Evolutionary conservation across 2,888 invertebrate genomes (phyloP), one percentile per base, ranked within the genome.

Genomic region (Amiota mariae): DNA sequence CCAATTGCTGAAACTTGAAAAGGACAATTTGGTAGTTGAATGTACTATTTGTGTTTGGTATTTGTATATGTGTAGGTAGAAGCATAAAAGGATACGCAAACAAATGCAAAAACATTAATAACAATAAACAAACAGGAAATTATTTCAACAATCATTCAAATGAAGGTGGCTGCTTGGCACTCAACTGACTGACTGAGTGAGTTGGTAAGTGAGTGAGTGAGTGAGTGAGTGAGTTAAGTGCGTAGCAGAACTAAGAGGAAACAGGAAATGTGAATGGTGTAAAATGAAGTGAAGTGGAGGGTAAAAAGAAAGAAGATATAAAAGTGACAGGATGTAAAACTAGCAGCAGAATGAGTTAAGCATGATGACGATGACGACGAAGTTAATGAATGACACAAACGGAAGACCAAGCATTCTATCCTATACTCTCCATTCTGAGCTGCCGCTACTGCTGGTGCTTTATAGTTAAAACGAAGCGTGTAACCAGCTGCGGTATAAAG

Each of bases 91-190:
- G 9, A 54, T 54, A 54, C 13, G n/a, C 13, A 54, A 54, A 54
- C 15, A 54, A 54, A 54, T 54, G 54, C 54, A 54, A 15, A 54
- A 54, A 54, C 12, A 54, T 54, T 54, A 54, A 54, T 54, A 54
- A 54, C n/a, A 54, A 54, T 54, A 36, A 36, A 10, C 54, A 54
- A 15, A 54, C 15, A 54, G 36, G 36, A 36, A 54, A 54, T 15
- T 54, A 54, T 54, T 54, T 54, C 54, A 54, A 54, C 54, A 54
- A 54, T 54, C 54, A n/a, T 54, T 54, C 54, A 54, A 54, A 6
- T 54, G 54, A 54, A 12, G 54, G 36, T 36, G 36, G 36, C 36
- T 36, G 36, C 36, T 36, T 36, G 36, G 36, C 36, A 36, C 36
- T 6, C 36, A 36, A 36, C 36, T 36, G 36, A 4, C 0, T 6